phyloP scores from a whole-genome alignment of 2,797 vertebrate species.

The Oreochromis mossambicus region DNA sequence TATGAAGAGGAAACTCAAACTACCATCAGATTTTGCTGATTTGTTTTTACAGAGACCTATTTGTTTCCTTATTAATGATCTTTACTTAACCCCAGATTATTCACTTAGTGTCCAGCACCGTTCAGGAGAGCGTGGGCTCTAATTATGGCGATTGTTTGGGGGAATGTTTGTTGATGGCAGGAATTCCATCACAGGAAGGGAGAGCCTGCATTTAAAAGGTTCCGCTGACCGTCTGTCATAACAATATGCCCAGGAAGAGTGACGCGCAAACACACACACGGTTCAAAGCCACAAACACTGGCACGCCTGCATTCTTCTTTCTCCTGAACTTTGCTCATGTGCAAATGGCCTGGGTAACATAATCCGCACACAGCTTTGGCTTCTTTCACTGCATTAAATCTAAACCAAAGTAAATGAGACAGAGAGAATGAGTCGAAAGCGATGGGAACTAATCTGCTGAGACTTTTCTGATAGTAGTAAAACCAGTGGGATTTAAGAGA shows the following conservation, averaged over 20 bases:
- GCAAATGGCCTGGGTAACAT: constrained; percentile 23
- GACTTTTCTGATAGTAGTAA: background rate
- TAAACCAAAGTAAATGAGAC: constrained; percentile 7
- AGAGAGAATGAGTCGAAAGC: background rate
- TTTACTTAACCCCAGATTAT: constrained; percentile 19
- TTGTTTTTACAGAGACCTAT: background rate
- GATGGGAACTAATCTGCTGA: background rate
- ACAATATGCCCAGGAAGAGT: constrained; percentile 8
- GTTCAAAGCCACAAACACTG: constrained; percentile 2
- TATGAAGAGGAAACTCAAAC: background rate
- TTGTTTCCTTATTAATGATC: constrained; percentile 3
- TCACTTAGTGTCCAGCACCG: background rate
- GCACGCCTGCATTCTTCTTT: background rate
- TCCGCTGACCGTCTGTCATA: constrained; percentile 25
- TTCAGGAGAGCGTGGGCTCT: background rate
- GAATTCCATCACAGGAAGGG: constrained; percentile 63
- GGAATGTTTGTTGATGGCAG: constrained; percentile 16
- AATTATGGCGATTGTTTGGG: constrained; percentile 33
- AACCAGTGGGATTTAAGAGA: background rate
- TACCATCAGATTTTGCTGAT: background rate
- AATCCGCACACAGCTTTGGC: constrained; percentile 8
- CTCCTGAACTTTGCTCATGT: background rate
- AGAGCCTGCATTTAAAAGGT: constrained; percentile 27
- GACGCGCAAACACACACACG: background rate
- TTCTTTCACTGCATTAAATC: constrained; percentile 1